Percentiles rank a stretch among this genome's conserved stretches.
Conservation (phyloP, 2,888 invertebrate species). For the Hermaeophaga mercurialis region DNA sequence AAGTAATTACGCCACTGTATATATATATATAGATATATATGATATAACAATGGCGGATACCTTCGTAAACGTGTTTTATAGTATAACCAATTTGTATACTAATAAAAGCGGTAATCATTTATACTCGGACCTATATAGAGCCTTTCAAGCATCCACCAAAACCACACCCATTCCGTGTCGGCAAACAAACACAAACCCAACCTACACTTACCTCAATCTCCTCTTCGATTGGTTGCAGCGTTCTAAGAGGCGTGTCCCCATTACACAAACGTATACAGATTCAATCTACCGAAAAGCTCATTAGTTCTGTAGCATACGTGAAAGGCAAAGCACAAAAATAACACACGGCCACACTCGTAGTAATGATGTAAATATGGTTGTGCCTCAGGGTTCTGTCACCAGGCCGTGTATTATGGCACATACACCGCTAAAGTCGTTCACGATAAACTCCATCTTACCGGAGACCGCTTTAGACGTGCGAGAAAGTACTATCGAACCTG, state of each 20-base stretch:
- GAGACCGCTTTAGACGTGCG: constrained; percentile 49
- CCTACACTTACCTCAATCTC: constrained; percentile 24
- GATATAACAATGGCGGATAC: constrained; percentile 35
- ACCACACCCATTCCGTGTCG: constrained; percentile 43
- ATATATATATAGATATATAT: constrained; percentile 3
- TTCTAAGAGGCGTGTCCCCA: constrained; percentile 39
- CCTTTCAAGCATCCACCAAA: constrained; percentile 32
- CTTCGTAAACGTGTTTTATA: constrained; percentile 33
- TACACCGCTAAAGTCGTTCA: constrained; percentile 74
- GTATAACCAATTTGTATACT: constrained; percentile 39
- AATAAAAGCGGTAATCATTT: constrained; percentile 42
- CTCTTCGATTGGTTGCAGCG: constrained; percentile 33
- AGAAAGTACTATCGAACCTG: constrained; percentile 27
- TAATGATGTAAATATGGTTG: constrained; percentile 45
- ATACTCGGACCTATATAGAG: constrained; percentile 37
- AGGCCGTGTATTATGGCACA: constrained; percentile 59
- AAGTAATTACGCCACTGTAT: neutral
- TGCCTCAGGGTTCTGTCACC: constrained; percentile 35
- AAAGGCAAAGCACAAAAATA: constrained; percentile 27
- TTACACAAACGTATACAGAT: constrained; percentile 40
- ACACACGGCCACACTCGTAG: constrained; percentile 20
- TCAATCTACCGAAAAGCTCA: constrained; percentile 39
- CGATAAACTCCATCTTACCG: constrained; percentile 76
- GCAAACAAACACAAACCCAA: constrained; percentile 44
- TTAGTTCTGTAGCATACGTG: constrained; percentile 38